A percentile compares a stretch with the other conserved stretches of the same genome.
These are phyloP conservation scores for Gymnopithys bicolor DNA, from an alignment of 2,797 vertebrate genomes.

Conservation along the genomic window DNA sequence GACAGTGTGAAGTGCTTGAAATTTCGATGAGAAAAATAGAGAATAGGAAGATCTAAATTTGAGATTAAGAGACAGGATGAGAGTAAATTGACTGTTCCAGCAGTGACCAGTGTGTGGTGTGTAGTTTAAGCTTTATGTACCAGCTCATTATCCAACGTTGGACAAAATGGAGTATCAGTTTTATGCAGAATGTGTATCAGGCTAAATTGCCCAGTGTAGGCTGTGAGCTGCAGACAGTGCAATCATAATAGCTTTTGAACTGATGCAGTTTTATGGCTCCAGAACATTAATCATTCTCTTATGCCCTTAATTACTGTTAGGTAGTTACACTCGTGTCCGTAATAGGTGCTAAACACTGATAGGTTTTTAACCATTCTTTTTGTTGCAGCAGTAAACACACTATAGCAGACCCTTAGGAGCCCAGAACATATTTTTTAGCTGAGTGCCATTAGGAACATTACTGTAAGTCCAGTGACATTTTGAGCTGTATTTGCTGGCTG, in stretches of 20 bases:
- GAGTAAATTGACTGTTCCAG: background rate
- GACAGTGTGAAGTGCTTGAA: accelerated
- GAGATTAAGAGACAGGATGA: background rate
- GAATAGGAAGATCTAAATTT: background rate
- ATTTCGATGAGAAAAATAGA: background rate
- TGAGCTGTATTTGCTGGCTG: background rate
- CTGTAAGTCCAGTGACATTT: background rate
- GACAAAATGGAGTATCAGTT: background rate
- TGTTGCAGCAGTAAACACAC: conserved; percentile 31
- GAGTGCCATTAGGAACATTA: background rate
- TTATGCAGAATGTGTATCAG: conserved; percentile 7
- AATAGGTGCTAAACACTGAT: conserved; percentile 53
- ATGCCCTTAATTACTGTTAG: conserved; percentile 59
- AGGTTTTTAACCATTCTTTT: conserved; percentile 62
- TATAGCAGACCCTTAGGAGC: background rate
- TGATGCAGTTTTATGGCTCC: conserved; percentile 47
- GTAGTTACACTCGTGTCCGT: conserved; percentile 47
- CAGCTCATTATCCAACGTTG: background rate
- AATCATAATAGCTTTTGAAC: conserved; percentile 44
- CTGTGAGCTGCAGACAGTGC: conserved; percentile 15
- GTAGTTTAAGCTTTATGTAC: background rate
- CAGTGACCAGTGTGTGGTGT: background rate
- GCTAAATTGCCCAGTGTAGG: conserved; percentile 16
- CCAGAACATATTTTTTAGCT: background rate
- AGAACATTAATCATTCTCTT: conserved; percentile 67